phyloP scores from a whole-genome alignment of 2,888 invertebrate genomes.

The Coelopa pilipes region DNA sequence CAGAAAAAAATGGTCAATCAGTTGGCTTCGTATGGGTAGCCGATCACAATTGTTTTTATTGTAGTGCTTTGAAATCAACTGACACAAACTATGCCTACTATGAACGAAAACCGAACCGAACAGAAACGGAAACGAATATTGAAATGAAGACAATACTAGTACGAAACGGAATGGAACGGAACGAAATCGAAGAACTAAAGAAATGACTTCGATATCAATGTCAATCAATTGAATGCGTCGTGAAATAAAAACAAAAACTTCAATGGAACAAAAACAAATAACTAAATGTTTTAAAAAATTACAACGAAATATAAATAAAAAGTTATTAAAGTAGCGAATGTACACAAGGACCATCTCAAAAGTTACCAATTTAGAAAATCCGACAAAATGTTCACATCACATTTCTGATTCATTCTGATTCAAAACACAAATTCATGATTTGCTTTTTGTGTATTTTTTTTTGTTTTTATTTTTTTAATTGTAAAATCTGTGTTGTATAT shows the following conservation, averaged over 20 bases:
- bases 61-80: no score
- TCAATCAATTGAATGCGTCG: constrained; percentile 20
- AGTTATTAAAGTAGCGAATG: constrained; percentile 56
- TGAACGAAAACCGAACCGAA: background rate
- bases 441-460: no score
- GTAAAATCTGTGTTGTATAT: constrained; percentile 20
- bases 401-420: constrained; percentile 31
- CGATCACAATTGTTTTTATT: no score
- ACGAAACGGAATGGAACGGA: background rate
- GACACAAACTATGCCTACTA: background rate
- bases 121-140: no score
- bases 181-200: background rate
- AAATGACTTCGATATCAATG: background rate
- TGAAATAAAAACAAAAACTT: constrained; percentile 9
- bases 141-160: no score
- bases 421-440: constrained; percentile 3
- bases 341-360: constrained; percentile 91
- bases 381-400: constrained; percentile 24
- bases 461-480: constrained; percentile 28
- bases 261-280: constrained; percentile 11
- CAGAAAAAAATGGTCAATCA: no score
- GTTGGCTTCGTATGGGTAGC: no score
- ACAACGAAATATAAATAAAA: constrained; percentile 22
- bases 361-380: constrained; percentile 77
- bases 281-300: constrained; percentile 35